Evolutionary conservation across 2,113 vertebrate species (phyloP), one percentile per base, ranked within the genome.

Genomic region (Atherinomorus stipes): DNA sequence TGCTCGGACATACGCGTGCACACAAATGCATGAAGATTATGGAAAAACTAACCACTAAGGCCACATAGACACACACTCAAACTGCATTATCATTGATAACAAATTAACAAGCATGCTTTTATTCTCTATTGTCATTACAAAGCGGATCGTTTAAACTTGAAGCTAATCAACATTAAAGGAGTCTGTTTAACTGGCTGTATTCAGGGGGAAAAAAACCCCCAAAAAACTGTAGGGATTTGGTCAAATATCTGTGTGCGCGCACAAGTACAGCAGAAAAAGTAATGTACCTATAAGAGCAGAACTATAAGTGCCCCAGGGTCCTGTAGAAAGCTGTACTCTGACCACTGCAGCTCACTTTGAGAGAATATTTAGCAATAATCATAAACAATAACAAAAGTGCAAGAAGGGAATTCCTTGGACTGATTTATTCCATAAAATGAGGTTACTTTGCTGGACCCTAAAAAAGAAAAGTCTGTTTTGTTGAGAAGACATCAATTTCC

Each of bases 71-170:
- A 25, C 65, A 58, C 37, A 63, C 40, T 76, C 40, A 56, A 57
- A 21, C 28, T 31, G 6, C 28, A 23, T 42, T 64, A 26, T 72
- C 77, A 60, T 74, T 56, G 59, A 11, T 5, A 45, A 42, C 49
- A 60, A 79, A 78, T 86, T 76, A 74, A 49, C 13, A 54, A 58
- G 22, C 25, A 31, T 64, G 40, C 25, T 44, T 82, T 87, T 71
- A 67, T 60, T 78, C 59, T 63, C 71, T 28, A 38, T 18, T 0
- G 44, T 73, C 64, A 76, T 78, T 64, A 72, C 45, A 63, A 58
- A 77, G 56, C 71, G 77, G 34, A 69, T 31, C 61, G 76, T 31
- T 70, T 15, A 15, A 52, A 85, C 66, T 80, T 64, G 77, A 71
- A 77, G 60, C 21, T 60, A 74, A 58, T 78, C 53, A 31, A 45